Evolutionary conservation across 1,140 invertebrate genomes (phyloP).

Genomic region (Bombyx mori): ASM3026992v2 NC_085117.1:13530501-13531000

Average conservation of each 20-base stretch:
- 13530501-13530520: conserved; percentile 51
- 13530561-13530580: conserved; percentile 58
- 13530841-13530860: conserved; percentile 63
- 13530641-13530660: conserved; percentile 47
- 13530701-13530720: conserved; percentile 54
- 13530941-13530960: conserved; percentile 66
- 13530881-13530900: conserved; percentile 41
- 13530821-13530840: conserved; percentile 58
- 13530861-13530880: conserved; percentile 25
- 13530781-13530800: conserved; percentile 30
- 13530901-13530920: conserved; percentile 41
- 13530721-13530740: conserved; percentile 53
- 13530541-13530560: conserved; percentile 54
- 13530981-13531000: conserved; percentile 86
- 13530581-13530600: conserved; percentile 68
- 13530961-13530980: conserved; percentile 69
- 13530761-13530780: conserved; percentile 40
- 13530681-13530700: conserved; percentile 67
- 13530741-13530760: conserved; percentile 59
- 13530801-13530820: conserved; percentile 51
- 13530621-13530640: conserved; percentile 64
- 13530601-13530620: conserved; percentile 66
- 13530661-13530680: conserved; percentile 65
- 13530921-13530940: conserved; percentile 59
- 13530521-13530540: conserved; percentile 68